Evolutionary conservation across 2,888 invertebrate genomes (phyloP), one percentile per base, ranked within the genome.

Genomic region (Lissonota sp.): DNA sequence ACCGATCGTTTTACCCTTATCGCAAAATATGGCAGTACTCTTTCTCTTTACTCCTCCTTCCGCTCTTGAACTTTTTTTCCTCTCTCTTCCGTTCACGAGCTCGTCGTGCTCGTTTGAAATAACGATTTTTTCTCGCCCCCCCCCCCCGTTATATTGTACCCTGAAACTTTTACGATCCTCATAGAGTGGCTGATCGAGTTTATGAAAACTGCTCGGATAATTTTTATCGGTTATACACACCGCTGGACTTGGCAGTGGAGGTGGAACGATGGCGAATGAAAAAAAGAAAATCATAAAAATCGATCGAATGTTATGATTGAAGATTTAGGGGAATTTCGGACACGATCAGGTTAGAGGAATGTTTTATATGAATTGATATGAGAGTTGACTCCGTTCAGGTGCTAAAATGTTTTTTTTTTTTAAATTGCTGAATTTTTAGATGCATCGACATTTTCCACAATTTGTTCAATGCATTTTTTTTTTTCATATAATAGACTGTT

Each of bases 221-320:
- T 72, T 62, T 62, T 72, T 14, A 62, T 71, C 60, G 51, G 26
- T 62, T 44, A 44, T 46, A 16, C 4, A 10, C 37, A 26, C 14
- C 5, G 16, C 6, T 10, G 14, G n/a, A 39, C 39, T 37, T 53
- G 49, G 6, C n/a, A 6, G 53, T 67, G 39, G 16, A 12, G 64
- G 37, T 10, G 40, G 44, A 14, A 4, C 42, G 10, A 58, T 37
- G 1, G 10, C 6, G n/a, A 26, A 8, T 42, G 57, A 10, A 6
- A 26, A 14, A 37, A 37, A 57, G 57, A 37, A n/a, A 57, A 4
- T 37, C 14, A 49, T 39, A 40, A 44, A 57, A 62, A 70, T 49
- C 57, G 55, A 49, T 40, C n/a, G 14, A 40, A 71, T 46, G 70
- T 70, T 57, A 44, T 51, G 66, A 66, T 60, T 60, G 66, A 40